Evolutionary conservation across 2,113 vertebrate species (phyloP), one percentile per base, ranked within the genome.

Genomic region (Pterocles burchelli): DNA sequence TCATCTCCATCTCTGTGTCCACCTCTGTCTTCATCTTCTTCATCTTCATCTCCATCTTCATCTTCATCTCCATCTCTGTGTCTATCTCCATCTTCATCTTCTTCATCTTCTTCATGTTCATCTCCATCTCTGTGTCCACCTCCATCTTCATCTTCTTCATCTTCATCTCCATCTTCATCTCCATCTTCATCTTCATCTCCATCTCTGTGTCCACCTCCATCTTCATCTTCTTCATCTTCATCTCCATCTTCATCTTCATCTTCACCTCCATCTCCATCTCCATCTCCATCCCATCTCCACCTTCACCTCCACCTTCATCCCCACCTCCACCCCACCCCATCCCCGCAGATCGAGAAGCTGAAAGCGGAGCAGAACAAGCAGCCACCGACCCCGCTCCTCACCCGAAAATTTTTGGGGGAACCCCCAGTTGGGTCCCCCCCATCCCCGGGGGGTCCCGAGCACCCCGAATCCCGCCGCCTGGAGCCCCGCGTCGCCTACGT

Each of bases 351-450:
- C 9, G 99, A 99, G 95, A 99, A 99, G 95, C 86, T 99, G 85
- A 99, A 98, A 84, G 99, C 99, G 0, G 99, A 99, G 89, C 99
- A 99, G 88, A 98, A 97, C 88, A 98, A 99, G 96, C 98, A 99
- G 15, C 99, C 99, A 0, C 98, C 99, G 8, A 99, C 99, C 0
- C 99, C 99, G 0, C 96, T 99, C 19, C 97, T 99, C 82, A 98
- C 98, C n/a, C 98, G 99, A 48, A 99, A 99, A 87, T 98, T 99
- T 97, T 99, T 99, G 88, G 97, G 98, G 38, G 99, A 99, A 28
- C 98, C 99, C 36, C 97, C 26, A 29, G 99, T n/a, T 41, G 99
- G 99, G 73, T 93, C 99, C 2, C 95, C 98, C 34, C 95, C 98
- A 48, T 96, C 98, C 52, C 98, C 98, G 24, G 98, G 97, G 29